These are phyloP conservation scores for Betta splendens DNA, from an alignment of 2,797 vertebrate genomes.

Conservation along the genomic window DNA sequence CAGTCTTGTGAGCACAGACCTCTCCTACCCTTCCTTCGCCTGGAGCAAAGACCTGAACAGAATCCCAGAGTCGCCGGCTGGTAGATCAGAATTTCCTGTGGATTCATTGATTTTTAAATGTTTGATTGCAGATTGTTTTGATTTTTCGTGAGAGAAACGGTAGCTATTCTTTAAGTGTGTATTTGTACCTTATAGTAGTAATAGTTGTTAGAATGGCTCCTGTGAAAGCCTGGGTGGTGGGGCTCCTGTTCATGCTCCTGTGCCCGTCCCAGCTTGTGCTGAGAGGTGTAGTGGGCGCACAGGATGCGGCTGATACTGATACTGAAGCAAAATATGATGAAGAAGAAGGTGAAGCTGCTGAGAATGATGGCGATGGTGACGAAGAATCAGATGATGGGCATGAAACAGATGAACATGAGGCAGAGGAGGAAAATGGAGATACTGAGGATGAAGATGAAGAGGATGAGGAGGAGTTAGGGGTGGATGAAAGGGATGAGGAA, in stretches of 20 bases:
- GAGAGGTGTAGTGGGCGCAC: slow-evolving; percentile 51
- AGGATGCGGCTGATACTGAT: slow-evolving; percentile 32
- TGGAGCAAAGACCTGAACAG: slow-evolving; percentile 11
- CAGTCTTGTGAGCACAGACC: slow-evolving; percentile 9
- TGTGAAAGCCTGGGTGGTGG: slow-evolving; percentile 64
- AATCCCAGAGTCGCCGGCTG: neutral
- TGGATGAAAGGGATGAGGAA: neutral
- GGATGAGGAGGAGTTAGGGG: neutral
- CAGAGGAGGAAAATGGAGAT: slow-evolving; percentile 7
- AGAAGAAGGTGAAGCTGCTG: slow-evolving; percentile 33
- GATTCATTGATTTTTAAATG: slow-evolving; percentile 10
- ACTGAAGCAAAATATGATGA: slow-evolving; percentile 40
- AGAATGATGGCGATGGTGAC: slow-evolving; percentile 1
- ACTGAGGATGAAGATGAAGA: slow-evolving; percentile 3
- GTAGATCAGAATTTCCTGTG: neutral
- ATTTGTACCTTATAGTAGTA: slow-evolving; percentile 3
- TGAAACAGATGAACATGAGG: slow-evolving; percentile 6
- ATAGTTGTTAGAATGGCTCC: slow-evolving; percentile 66
- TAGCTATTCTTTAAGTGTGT: neutral
- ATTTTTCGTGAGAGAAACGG: slow-evolving; percentile 13
- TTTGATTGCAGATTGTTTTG: neutral
- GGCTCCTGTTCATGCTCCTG: slow-evolving; percentile 76
- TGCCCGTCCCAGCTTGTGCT: slow-evolving; percentile 59
- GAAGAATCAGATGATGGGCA: no score
- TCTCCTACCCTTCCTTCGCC: slow-evolving; percentile 3